Evolutionary conservation across 2,113 vertebrate genomes (phyloP), one percentile per base, ranked within the genome.

Genomic region (Passer domesticus): DNA sequence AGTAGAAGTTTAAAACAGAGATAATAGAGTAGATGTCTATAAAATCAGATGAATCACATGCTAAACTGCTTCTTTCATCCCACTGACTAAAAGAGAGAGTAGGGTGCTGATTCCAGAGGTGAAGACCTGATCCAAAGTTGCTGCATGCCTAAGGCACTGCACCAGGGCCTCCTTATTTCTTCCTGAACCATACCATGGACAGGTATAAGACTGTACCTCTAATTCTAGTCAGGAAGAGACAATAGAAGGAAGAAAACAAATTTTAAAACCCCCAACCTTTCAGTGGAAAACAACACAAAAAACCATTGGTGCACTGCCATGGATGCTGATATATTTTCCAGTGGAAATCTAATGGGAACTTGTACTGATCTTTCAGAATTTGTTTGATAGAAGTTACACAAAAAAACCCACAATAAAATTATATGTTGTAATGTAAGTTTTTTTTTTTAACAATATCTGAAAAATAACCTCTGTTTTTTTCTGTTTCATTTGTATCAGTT

Each of bases 231-330:
- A 75, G 39, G 18, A 75, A 74, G 24, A 82, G 19, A 20, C 14
- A 13, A 41, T 56, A 79, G 27, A 22, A 72, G 20, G 68, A 82
- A 81, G 31, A 63, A 78, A 88, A 33, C 1, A 90, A 58, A 60
- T 27, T 27, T 7, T 3, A 31, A 30, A 66, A 41, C 0, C 0
- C 1, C 14, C 27, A 82, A 64, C 17, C 8, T 64, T 87, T 56
- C 24, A 66, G 39, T 43, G 28, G 49, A 91, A 78, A 66, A 31
- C 11, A 13, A 27, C 12, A 58, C 52, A 7, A 52, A 75, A 64
- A 63, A 52, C 6, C 4, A 1, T 33, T 47, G 7, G 3, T 82
- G 23, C 21, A 27, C 7, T 83, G 18, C 9, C 1, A 0, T n/a
- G 33, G 37, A 59, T 83, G 56, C 35, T 89, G 37, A 46, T 16